These are phyloP conservation scores for Heliconius nattereri DNA, from an alignment of 1,140 invertebrate species.

Conservation along the genomic window DNA sequence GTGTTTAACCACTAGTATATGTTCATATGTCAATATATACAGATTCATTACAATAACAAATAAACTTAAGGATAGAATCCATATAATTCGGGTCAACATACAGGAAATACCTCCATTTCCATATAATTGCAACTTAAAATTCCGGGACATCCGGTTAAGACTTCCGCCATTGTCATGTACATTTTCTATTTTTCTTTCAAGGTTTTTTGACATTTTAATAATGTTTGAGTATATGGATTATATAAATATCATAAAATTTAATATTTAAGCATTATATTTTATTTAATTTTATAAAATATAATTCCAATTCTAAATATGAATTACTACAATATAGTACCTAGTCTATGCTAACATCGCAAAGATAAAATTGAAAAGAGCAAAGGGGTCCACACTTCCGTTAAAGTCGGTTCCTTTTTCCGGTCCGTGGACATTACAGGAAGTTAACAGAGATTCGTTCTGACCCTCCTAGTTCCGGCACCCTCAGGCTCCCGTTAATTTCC, in stretches of 20 bases:
- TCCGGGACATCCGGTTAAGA: slow-evolving; percentile 55
- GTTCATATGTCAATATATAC: neutral
- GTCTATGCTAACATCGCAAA: neutral
- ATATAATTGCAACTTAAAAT: slow-evolving; percentile 67
- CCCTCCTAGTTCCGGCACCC: slow-evolving; percentile 62
- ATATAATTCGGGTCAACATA: slow-evolving; percentile 56
- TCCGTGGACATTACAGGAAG: slow-evolving; percentile 61
- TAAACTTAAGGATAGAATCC: neutral
- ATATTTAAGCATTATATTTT: too few species aligned
- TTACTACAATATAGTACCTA: neutral
- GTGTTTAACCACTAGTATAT: neutral
- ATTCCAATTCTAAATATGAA: neutral
- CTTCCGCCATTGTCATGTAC: slow-evolving; percentile 40
- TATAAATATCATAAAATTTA: too few species aligned
- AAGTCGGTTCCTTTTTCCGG: slow-evolving; percentile 61
- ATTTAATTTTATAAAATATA: neutral
- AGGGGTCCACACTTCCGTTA: slow-evolving; percentile 45
- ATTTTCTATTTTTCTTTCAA: neutral
- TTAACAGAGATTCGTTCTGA: slow-evolving; percentile 63
- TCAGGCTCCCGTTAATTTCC: slow-evolving; percentile 69
- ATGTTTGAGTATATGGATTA: neutral
- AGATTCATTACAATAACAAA: slow-evolving; percentile 1
- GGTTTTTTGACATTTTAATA: neutral
- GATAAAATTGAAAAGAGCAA: neutral
- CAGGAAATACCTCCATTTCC: slow-evolving; percentile 66